Evolutionary conservation across 2,113 vertebrate genomes (phyloP).

Genomic region (Nerophis lumbriciformis): DNA sequence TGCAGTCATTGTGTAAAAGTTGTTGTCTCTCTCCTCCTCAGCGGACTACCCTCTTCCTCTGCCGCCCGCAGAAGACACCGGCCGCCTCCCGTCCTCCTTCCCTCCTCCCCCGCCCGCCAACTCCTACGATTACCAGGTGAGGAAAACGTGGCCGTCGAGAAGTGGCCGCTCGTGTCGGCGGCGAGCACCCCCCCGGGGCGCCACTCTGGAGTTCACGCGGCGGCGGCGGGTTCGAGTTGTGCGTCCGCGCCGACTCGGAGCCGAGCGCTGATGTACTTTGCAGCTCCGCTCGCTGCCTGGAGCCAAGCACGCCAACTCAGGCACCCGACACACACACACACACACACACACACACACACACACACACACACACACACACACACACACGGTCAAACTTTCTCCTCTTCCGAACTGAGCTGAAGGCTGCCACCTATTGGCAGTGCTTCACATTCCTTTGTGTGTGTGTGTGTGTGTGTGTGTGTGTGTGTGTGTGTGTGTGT

Average conservation of each 20-base stretch:
- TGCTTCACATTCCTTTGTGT: slow-evolving; percentile 26
- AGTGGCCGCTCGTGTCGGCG: slow-evolving; percentile 1
- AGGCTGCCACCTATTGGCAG: slow-evolving; percentile 70
- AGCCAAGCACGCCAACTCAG: slow-evolving; percentile 19
- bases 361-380: neutral
- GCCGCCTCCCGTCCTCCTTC: slow-evolving; percentile 63
- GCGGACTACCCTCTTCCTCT: slow-evolving; percentile 79
- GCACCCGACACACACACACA: slow-evolving; percentile 20
- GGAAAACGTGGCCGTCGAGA: slow-evolving; percentile 10
- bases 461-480: no score
- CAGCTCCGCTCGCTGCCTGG: slow-evolving; percentile 35
- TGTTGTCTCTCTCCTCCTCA: slow-evolving; percentile 33
- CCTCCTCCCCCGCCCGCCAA: slow-evolving; percentile 67
- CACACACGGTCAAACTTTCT: slow-evolving; percentile 2
- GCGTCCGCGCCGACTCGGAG: slow-evolving; percentile 29
- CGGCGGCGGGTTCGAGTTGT: slow-evolving; percentile 9
- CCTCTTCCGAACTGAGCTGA: slow-evolving; percentile 23
- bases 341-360: neutral
- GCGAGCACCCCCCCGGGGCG: slow-evolving; percentile 1
- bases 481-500: no score
- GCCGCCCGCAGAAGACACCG: slow-evolving; percentile 71
- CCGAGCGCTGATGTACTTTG: slow-evolving; percentile 28
- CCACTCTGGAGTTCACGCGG: slow-evolving; percentile 26
- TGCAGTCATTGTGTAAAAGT: no score
- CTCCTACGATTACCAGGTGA: slow-evolving; percentile 68